phyloP scores from a whole-genome alignment of 1,140 invertebrate species.

The Lepeophtheirus salmonis region DNA sequence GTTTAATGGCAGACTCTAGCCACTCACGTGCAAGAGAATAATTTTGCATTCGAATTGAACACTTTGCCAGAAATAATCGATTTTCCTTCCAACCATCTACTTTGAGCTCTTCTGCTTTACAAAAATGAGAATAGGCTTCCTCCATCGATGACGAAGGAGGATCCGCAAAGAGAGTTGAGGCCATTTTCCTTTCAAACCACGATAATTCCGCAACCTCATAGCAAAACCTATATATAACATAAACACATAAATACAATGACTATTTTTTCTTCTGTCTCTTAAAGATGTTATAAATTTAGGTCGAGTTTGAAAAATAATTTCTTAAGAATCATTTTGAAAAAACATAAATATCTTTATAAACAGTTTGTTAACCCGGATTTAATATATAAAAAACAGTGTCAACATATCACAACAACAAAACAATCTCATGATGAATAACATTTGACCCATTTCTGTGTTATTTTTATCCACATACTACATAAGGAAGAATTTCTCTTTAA shows the following conservation, averaged over 20 bases:
- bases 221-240: constrained; percentile 14
- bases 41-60: constrained; percentile 36
- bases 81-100: constrained; percentile 46
- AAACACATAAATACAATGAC: constrained; percentile 4
- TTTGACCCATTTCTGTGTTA: not conserved
- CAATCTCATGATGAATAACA: not conserved
- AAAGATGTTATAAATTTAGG: not conserved
- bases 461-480: not conserved
- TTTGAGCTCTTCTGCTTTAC: constrained; percentile 38
- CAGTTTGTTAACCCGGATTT: not conserved
- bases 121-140: constrained; percentile 44
- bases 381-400: constrained; percentile 1
- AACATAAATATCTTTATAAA: not conserved
- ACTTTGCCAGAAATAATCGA: constrained; percentile 46
- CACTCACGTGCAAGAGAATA: constrained; percentile 36
- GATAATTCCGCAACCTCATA: constrained; percentile 38
- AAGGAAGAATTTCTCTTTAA: not conserved
- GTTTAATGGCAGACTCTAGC: constrained; percentile 33
- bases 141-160: constrained; percentile 41
- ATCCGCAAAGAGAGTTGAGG: constrained; percentile 43
- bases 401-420: not conserved
- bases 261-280: constrained; percentile 11
- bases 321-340: not conserved
- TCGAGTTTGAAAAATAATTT: constrained; percentile 1
- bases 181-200: constrained; percentile 51